Percentiles rank a stretch among this genome's conserved stretches.
Evolutionary conservation across 2,113 vertebrate species (phyloP).

Genomic region (Vidua chalybeata): DNA sequence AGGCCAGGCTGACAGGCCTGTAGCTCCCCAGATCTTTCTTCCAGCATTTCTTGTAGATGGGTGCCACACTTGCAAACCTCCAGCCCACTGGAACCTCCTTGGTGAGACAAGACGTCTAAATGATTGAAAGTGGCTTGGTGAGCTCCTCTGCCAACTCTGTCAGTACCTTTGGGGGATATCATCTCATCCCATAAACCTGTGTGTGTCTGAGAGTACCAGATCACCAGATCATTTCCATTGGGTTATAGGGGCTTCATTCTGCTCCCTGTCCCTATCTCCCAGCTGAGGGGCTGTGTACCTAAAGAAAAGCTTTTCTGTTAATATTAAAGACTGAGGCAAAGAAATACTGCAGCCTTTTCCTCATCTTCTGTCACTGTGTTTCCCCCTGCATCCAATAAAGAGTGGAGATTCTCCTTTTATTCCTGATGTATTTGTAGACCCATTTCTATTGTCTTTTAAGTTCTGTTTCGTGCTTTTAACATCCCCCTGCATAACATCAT

Average conservation of each 20-base stretch:
- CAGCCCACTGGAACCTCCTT: neutral
- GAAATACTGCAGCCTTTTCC: neutral
- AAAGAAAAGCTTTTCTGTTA: neutral
- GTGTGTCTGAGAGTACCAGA: neutral
- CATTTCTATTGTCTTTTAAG: neutral
- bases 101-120: neutral
- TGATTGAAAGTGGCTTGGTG: neutral
- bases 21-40: neutral
- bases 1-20: neutral
- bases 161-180: neutral
- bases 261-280: neutral
- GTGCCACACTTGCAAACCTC: neutral
- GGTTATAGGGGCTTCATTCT: neutral
- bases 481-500: neutral
- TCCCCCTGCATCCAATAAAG: neutral
- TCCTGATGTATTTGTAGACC: neutral
- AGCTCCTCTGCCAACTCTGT: rapidly evolving
- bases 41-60: neutral
- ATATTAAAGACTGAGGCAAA: neutral
- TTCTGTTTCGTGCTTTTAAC: neutral
- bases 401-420: neutral
- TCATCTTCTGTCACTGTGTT: neutral
- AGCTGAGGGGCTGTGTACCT: neutral
- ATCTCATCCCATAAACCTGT: neutral
- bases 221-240: neutral